phyloP scores from a whole-genome alignment of 2,888 invertebrate species.

The Achlya flavicornis region DNA sequence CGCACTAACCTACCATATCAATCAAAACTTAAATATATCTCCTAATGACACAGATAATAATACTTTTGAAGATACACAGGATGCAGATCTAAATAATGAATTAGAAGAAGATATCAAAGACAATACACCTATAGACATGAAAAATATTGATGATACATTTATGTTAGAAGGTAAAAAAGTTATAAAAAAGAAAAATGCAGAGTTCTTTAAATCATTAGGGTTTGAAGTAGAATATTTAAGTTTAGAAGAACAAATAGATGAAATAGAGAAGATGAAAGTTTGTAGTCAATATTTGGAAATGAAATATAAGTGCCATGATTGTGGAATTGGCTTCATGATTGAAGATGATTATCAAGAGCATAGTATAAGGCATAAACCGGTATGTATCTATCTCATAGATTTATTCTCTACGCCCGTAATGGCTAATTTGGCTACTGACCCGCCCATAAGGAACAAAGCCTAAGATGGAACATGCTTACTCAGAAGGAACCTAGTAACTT shows the following conservation, averaged over 20 bases:
- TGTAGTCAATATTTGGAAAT: slow-evolving; percentile 18
- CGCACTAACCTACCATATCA: background rate
- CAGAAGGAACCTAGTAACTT: too few relatives aligned
- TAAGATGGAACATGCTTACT: too few relatives aligned
- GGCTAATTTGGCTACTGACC: too few relatives aligned
- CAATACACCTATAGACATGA: background rate
- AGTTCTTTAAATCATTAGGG: slow-evolving; percentile 17
- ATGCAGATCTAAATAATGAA: background rate
- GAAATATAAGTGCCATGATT: slow-evolving; percentile 28
- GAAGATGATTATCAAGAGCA: slow-evolving; percentile 16
- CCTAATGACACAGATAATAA: background rate
- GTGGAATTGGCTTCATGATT: slow-evolving; percentile 23
- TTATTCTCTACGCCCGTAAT: too few relatives aligned
- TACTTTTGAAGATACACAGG: background rate
- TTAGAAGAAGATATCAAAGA: background rate
- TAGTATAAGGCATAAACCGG: slow-evolving; percentile 8
- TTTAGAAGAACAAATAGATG: slow-evolving; percentile 31
- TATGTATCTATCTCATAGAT: background rate
- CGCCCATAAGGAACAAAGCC: too few relatives aligned
- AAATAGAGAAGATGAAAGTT: slow-evolving; percentile 31
- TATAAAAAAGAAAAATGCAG: slow-evolving; percentile 15
- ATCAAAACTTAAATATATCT: background rate
- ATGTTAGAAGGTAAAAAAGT: background rate
- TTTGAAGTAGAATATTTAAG: slow-evolving; percentile 35
- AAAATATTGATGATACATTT: too few relatives aligned